A percentile compares a stretch with the other conserved stretches of the same genome.
Conservation (phyloP, 2,113 vertebrate genomes). For the Etia nguti region DNA sequence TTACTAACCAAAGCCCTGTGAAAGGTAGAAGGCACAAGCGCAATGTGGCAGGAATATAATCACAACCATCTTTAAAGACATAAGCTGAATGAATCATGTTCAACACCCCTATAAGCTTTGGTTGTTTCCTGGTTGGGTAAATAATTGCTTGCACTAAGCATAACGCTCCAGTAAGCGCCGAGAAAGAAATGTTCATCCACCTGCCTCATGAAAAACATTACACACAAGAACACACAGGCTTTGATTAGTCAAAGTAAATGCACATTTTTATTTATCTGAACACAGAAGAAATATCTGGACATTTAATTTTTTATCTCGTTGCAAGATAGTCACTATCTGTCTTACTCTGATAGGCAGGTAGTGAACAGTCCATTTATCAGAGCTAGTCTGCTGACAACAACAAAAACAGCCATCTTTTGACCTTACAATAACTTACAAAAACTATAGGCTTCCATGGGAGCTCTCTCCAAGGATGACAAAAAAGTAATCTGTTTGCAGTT, state of each 20-base stretch:
- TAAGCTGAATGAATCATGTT: not conserved
- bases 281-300: not conserved
- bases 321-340: not conserved
- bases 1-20: not conserved
- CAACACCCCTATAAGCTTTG: not conserved
- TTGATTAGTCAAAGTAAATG: not conserved
- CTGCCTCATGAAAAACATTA: not conserved
- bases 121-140: conserved; percentile 8
- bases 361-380: not conserved
- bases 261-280: not conserved
- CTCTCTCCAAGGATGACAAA: not conserved
- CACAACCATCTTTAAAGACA: not conserved
- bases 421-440: not conserved
- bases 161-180: conserved; percentile 9
- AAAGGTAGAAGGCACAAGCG: not conserved
- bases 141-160: not conserved
- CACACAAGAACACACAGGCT: not conserved
- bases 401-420: not conserved
- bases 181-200: not conserved
- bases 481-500: not conserved
- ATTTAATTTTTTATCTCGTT: not conserved
- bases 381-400: not conserved
- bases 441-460: not conserved
- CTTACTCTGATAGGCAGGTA: not conserved
- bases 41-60: not conserved